These are phyloP conservation scores for Eupristina koningsbergeri DNA, from an alignment of 1,140 invertebrate genomes.

Conservation along the genomic window DNA sequence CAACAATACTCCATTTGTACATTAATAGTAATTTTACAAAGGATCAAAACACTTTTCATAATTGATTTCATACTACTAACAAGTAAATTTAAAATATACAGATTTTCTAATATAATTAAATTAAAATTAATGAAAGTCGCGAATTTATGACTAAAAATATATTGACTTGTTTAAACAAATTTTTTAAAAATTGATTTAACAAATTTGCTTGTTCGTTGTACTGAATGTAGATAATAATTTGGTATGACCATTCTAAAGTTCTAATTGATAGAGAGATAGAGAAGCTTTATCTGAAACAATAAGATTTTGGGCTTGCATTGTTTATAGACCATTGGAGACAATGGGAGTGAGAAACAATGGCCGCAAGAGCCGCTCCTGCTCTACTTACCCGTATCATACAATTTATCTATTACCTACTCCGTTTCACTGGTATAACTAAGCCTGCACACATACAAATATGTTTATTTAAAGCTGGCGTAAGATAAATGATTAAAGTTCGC, in stretches of 20 bases:
- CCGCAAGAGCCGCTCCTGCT: conserved; percentile 59
- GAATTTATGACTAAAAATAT: no score
- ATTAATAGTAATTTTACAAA: background rate
- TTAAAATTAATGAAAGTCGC: no score
- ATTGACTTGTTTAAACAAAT: no score
- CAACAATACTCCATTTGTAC: background rate
- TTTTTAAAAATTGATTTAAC: no score
- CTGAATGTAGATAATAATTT: background rate
- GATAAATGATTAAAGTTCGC: conserved; percentile 28
- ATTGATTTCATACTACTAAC: background rate
- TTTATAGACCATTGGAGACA: conserved; percentile 63
- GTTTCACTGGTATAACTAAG: conserved; percentile 59
- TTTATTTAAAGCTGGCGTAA: conserved; percentile 28
- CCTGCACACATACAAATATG: conserved; percentile 35
- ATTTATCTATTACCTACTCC: conserved; percentile 63
- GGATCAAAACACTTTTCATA: background rate
- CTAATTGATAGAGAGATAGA: background rate
- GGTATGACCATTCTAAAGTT: background rate
- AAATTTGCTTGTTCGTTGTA: background rate
- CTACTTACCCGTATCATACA: conserved; percentile 63
- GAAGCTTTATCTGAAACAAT: conserved; percentile 19
- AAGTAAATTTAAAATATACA: background rate
- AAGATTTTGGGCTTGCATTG: conserved; percentile 52
- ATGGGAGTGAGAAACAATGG: conserved; percentile 61
- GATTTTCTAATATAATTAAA: no score